phyloP scores from a whole-genome alignment of 2,797 vertebrate species.

The Podarcis siculus region DNA sequence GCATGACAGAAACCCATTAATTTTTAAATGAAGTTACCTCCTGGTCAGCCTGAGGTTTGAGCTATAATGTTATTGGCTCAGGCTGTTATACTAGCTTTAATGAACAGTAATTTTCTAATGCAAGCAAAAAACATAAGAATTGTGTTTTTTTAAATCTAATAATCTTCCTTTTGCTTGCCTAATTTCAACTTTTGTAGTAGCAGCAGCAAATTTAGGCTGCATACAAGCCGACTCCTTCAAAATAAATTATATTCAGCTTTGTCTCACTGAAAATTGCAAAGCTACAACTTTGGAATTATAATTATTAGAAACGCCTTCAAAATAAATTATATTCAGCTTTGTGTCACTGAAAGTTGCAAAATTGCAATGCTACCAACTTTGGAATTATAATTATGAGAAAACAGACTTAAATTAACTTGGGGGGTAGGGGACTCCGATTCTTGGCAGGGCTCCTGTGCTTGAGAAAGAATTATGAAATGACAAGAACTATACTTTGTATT shows the following conservation, averaged over 20 bases:
- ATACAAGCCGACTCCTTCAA: background rate
- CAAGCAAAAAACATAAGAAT: constrained; percentile 20
- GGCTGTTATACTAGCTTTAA: constrained; percentile 51
- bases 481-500: constrained; percentile 25
- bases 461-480: constrained; percentile 11
- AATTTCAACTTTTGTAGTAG: constrained; percentile 33
- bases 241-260: constrained; percentile 1
- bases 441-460: constrained; percentile 18
- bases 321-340: background rate
- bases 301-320: background rate
- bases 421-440: background rate
- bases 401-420: background rate
- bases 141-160: constrained; percentile 14
- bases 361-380: background rate
- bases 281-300: constrained; percentile 20
- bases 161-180: constrained; percentile 13
- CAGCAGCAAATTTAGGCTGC: background rate
- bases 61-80: constrained; percentile 34
- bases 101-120: constrained; percentile 47
- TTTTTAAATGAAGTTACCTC: constrained; percentile 63
- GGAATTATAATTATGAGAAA: constrained; percentile 24
- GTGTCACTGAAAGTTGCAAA: background rate
- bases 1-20: constrained; percentile 61
- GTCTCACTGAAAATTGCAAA: background rate
- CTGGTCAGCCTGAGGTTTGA: constrained; percentile 53